A percentile compares a stretch with the other conserved stretches of the same genome.
Evolutionary conservation across 2,888 invertebrate genomes (phyloP).

Genomic region (Synanthedon vespiformis): DNA sequence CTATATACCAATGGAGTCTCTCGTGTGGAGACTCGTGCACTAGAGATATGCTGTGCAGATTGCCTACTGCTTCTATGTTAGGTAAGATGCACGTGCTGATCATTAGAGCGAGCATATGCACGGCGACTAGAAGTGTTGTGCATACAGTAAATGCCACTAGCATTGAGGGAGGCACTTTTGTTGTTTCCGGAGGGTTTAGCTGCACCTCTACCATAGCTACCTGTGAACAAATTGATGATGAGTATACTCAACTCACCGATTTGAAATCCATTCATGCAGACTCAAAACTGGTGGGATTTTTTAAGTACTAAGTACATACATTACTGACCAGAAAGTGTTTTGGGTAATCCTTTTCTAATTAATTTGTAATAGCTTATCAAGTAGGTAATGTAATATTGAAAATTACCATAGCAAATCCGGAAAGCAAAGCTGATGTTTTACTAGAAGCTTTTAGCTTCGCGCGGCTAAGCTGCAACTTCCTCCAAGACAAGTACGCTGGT

Average conservation of each 20-base stretch:
- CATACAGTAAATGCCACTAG: constrained; percentile 94
- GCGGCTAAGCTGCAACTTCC: constrained; percentile 92
- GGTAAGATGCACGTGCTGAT: constrained; percentile 99
- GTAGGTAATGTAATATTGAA: neutral
- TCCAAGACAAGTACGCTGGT: constrained; percentile 88
- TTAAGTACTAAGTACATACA: too few species aligned
- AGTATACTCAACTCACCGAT: too few species aligned
- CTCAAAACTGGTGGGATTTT: too few species aligned
- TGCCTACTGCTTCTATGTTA: constrained; percentile 97
- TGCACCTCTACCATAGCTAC: constrained; percentile 98
- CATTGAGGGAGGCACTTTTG: constrained; percentile 82
- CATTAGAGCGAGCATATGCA: constrained; percentile 98
- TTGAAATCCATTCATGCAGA: too few species aligned
- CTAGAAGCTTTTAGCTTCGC: constrained; percentile 98
- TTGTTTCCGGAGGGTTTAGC: constrained; percentile 74
- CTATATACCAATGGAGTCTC: constrained; percentile 93
- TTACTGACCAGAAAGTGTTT: too few species aligned
- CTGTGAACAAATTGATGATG: constrained; percentile 47
- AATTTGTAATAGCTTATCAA: too few species aligned
- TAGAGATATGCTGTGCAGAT: constrained; percentile 86
- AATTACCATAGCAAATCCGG: constrained; percentile 96
- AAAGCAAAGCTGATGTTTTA: constrained; percentile 95
- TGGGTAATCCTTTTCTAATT: too few species aligned
- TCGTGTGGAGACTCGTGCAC: constrained; percentile 92
- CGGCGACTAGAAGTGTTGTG: constrained; percentile 95